Percentiles rank a stretch among this genome's conserved stretches.
phyloP scores from a whole-genome alignment of 2,888 invertebrate species.

The Drosophila vallismaia region DNA sequence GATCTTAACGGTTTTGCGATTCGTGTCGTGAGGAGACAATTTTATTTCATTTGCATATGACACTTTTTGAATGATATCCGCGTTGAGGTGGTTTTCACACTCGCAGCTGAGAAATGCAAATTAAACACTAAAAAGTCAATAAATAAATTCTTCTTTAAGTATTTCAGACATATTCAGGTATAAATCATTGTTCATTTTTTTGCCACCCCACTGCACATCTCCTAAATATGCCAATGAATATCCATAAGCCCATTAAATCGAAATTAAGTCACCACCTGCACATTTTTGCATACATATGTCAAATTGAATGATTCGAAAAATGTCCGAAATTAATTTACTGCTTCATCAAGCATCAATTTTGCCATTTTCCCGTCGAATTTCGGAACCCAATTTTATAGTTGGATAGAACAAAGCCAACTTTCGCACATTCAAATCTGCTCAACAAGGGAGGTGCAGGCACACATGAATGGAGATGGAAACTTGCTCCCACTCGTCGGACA shows the following conservation, averaged over 20 bases:
- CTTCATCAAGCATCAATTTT: constrained; percentile 48
- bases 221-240: constrained; percentile 43
- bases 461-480: constrained; percentile 2
- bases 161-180: too few species aligned
- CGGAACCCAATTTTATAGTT: constrained; percentile 34
- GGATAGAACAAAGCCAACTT: constrained; percentile 18
- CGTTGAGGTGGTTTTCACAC: constrained; percentile 33
- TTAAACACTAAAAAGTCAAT: too few species aligned
- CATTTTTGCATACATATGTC: constrained; percentile 16
- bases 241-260: constrained; percentile 7
- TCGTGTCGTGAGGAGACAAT: constrained; percentile 49
- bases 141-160: too few species aligned
- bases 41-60: constrained; percentile 36
- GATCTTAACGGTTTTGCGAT: constrained; percentile 45
- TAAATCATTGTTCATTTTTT: too few species aligned
- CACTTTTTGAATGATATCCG: constrained; percentile 27
- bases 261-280: constrained; percentile 12
- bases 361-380: constrained; percentile 32
- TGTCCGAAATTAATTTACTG: constrained; percentile 50
- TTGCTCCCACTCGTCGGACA: constrained; percentile 20
- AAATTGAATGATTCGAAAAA: constrained; percentile 36
- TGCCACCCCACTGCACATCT: too few species aligned
- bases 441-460: constrained; percentile 6
- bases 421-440: constrained; percentile 19
- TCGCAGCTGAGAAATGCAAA: constrained; percentile 6